Evolutionary conservation across 2,113 vertebrate genomes (phyloP), one percentile per base, ranked within the genome.

Genomic region (Plecotus auritus): DNA sequence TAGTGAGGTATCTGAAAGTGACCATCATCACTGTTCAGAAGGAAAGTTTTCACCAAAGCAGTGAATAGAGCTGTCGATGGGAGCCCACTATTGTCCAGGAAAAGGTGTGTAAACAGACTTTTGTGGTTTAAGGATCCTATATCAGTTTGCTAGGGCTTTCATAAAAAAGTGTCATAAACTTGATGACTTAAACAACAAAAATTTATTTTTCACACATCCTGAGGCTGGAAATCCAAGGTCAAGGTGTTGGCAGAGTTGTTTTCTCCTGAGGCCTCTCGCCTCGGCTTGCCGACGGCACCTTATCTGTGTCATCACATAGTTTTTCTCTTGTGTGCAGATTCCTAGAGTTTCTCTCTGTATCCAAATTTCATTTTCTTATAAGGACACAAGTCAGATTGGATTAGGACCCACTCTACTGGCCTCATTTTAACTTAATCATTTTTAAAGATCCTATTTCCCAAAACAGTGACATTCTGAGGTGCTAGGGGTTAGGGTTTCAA

Each of bases 11-110:
- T 12, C 17, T 2, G 66, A 30, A 59, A 73, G 37, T 74, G 11
- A 35, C 9, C 17, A 13, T 49, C 16, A 42, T 12, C 4, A 4
- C 20, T 11, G 28, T 30, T 23, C 13, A 26, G 30, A 77, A 59
- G n/a, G 20, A 12, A 80, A 59, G 14, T 6, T 20, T 5, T 37
- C 30, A 16, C 13, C 6, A 0, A 16, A 2, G 4, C 9, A n/a
- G 64, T n/a, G 40, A 88, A 8, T 9, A 7, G n/a, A 61, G 35
- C 49, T 20, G 28, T 40, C 47, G 3, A 2, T 1, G 5, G 40
- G 59, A 74, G 42, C 23, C n/a, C 42, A 37, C 23, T n/a, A 0
- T 30, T 61, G 30, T 13, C n/a, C 12, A 20, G 30, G 18, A 35
- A 78, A 59, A 13, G 32, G 42, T 2, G 7, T 32, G 14, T 49